Percentiles rank a stretch among this genome's conserved stretches.
Evolutionary conservation across 2,888 invertebrate species (phyloP).

Genomic region (Nowickia ferox): DNA sequence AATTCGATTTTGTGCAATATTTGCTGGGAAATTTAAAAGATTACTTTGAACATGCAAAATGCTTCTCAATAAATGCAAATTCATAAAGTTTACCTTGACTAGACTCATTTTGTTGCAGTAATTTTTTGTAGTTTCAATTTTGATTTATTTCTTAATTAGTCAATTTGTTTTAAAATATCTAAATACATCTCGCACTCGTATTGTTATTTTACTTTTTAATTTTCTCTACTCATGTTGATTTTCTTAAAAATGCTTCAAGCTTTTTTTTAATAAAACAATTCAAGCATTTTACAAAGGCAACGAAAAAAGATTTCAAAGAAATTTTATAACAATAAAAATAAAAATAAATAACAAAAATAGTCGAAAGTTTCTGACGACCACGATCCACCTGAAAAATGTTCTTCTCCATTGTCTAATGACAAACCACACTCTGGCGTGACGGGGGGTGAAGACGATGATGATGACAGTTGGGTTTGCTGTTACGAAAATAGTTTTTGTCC

Average conservation of each 20-base stretch:
- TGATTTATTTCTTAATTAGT: too few relatives aligned
- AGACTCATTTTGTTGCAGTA: too few relatives aligned
- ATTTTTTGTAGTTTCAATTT: too few relatives aligned
- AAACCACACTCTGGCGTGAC: slow-evolving; percentile 43
- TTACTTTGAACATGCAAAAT: too few relatives aligned
- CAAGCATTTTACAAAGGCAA: slow-evolving; percentile 12
- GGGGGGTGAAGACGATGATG: slow-evolving; percentile 36
- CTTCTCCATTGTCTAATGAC: slow-evolving; percentile 20
- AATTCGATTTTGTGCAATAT: too few relatives aligned
- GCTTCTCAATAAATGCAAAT: too few relatives aligned
- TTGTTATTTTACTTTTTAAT: too few relatives aligned
- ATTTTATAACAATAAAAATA: not conserved
- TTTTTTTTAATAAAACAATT: slow-evolving; percentile 13
- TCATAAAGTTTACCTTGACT: too few relatives aligned
- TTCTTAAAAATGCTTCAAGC: not conserved
- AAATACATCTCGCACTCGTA: too few relatives aligned
- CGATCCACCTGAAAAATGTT: slow-evolving; percentile 23
- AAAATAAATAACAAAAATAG: not conserved
- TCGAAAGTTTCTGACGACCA: slow-evolving; percentile 9
- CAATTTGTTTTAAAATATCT: too few relatives aligned
- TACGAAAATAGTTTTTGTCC: not conserved
- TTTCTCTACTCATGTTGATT: too few relatives aligned
- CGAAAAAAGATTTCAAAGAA: slow-evolving; percentile 13
- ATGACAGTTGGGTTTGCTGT: slow-evolving; percentile 34
- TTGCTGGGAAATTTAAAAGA: too few relatives aligned